Percentiles rank a stretch among this genome's conserved stretches.
These are phyloP conservation scores for Exocentrus adspersus DNA, from an alignment of 2,888 invertebrate species.

Conservation along the genomic window DNA sequence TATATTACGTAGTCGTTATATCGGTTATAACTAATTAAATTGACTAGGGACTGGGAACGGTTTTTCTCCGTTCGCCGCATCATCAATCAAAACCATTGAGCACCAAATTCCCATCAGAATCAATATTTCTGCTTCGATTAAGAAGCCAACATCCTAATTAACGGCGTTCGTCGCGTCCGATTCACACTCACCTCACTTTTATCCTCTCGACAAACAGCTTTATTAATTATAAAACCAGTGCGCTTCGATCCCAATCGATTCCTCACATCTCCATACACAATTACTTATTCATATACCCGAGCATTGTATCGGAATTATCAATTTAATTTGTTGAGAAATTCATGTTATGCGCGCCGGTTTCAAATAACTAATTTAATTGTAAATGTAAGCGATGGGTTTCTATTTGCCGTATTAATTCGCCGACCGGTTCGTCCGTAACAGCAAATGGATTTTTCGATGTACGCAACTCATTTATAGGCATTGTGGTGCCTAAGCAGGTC, in stretches of 20 bases:
- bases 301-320: neutral
- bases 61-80: neutral
- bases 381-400: constrained; percentile 3
- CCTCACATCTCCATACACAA: neutral
- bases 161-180: neutral
- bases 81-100: neutral
- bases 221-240: neutral
- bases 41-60: no score
- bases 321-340: neutral
- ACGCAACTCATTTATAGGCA: neutral
- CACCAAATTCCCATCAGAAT: neutral
- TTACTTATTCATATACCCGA: neutral
- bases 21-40: no score
- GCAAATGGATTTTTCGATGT: neutral
- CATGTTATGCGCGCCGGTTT: neutral
- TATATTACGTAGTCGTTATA: neutral
- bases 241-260: neutral
- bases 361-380: constrained; percentile 3
- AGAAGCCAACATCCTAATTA: neutral
- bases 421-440: neutral
- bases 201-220: neutral
- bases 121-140: constrained; percentile 1
- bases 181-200: neutral
- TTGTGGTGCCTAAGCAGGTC: neutral
- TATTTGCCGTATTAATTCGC: neutral